Percentiles rank a stretch among this genome's conserved stretches.
These are phyloP conservation scores for Acronicta psi DNA, from an alignment of 2,888 invertebrate genomes.

Conservation along the genomic window DNA sequence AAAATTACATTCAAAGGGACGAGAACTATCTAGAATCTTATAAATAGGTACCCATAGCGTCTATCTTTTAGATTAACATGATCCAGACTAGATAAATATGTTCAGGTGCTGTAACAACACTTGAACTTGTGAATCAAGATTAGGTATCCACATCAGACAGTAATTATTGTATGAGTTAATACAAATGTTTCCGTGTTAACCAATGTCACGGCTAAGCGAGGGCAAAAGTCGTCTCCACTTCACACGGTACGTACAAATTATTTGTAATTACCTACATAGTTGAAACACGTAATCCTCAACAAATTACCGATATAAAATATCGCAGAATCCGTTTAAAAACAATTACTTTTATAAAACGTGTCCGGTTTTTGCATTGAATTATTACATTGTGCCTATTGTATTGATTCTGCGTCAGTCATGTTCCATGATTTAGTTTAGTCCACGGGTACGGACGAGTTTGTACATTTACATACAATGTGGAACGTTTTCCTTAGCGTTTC, in stretches of 20 bases:
- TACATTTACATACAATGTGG: conserved; percentile 67
- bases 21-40: too few relatives aligned
- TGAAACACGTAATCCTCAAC: conserved; percentile 27
- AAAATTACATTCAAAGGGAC: too few relatives aligned
- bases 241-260: conserved; percentile 11
- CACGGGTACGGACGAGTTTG: conserved; percentile 6
- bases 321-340: conserved; percentile 17
- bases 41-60: too few relatives aligned
- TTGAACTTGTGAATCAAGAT: neutral
- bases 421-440: conserved; percentile 24
- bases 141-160: neutral
- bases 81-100: neutral
- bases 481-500: conserved; percentile 23
- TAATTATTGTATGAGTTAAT: too few relatives aligned
- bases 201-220: neutral
- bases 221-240: conserved; percentile 19
- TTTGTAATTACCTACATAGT: conserved; percentile 28
- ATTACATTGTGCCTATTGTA: conserved; percentile 33
- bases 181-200: neutral
- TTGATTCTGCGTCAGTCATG: conserved; percentile 30
- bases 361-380: conserved; percentile 14
- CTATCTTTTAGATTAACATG: neutral
- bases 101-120: neutral
- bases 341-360: conserved; percentile 20
- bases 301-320: conserved; percentile 17